Evolutionary conservation across 2,113 vertebrate genomes (phyloP).

Genomic region (Pogona vitticeps): DNA sequence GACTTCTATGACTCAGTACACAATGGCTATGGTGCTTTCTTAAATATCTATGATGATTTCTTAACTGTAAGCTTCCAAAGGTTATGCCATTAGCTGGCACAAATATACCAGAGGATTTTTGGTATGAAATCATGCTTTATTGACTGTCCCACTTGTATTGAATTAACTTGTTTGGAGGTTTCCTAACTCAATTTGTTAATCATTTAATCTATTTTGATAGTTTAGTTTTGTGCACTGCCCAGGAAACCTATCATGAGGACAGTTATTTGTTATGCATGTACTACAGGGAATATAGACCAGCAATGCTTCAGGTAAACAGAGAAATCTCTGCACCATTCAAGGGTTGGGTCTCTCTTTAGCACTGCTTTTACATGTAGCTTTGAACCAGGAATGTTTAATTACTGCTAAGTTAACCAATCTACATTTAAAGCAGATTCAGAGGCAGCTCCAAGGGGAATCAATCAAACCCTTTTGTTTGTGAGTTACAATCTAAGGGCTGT

Average conservation of each 20-base stretch:
- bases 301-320: not conserved
- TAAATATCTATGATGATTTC: no score
- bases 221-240: no score
- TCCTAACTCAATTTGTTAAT: not conserved
- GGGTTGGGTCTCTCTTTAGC: not conserved
- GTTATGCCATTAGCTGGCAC: no score
- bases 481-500: not conserved
- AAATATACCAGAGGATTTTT: not conserved
- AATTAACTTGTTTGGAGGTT: not conserved
- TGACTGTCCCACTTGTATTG: not conserved
- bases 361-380: not conserved
- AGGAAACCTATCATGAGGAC: not conserved
- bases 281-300: not conserved
- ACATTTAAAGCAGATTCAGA: conserved; percentile 11
- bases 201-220: not conserved
- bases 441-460: not conserved
- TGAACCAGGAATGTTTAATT: not conserved
- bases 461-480: not conserved
- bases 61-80: no score
- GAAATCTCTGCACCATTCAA: not conserved
- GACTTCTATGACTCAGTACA: no score
- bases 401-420: not conserved
- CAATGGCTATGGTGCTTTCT: no score
- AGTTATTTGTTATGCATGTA: not conserved
- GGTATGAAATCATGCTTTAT: not conserved